phyloP scores from a whole-genome alignment of 2,888 invertebrate species.

The Andrena marginata region DNA sequence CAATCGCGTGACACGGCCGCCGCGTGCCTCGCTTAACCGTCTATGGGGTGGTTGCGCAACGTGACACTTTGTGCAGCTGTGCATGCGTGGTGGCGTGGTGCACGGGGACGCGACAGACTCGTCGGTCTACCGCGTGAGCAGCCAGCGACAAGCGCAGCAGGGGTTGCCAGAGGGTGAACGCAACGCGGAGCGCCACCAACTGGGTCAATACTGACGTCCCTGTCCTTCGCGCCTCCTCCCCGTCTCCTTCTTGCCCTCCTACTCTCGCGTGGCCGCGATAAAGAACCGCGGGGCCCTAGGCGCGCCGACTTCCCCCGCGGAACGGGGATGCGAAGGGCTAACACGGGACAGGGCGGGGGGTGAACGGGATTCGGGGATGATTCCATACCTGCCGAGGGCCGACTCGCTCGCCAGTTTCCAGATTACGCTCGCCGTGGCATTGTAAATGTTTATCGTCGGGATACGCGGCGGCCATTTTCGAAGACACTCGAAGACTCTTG shows the following conservation, averaged over 20 bases:
- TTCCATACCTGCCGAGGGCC: background rate
- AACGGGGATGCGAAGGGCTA: constrained; percentile 1
- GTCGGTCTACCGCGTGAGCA: constrained; percentile 41
- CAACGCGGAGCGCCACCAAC: constrained; percentile 76
- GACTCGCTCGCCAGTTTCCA: too few species aligned
- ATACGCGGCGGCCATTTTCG: too few species aligned
- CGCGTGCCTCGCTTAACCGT: constrained; percentile 37
- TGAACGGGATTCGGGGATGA: background rate
- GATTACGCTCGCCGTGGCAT: too few species aligned
- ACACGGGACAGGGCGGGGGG: background rate
- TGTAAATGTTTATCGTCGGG: too few species aligned
- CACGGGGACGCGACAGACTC: background rate
- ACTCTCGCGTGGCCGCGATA: constrained; percentile 22
- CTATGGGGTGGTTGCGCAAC: constrained; percentile 36
- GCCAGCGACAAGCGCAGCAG: constrained; percentile 40
- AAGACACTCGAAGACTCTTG: too few species aligned
- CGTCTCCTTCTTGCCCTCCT: constrained; percentile 25
- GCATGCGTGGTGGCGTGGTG: background rate
- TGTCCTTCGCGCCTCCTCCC: constrained; percentile 64
- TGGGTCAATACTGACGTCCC: constrained; percentile 79
- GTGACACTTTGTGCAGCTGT: constrained; percentile 36
- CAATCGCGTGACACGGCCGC: constrained; percentile 30
- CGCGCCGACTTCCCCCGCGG: constrained; percentile 35
- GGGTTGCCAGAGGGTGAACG: constrained; percentile 60
- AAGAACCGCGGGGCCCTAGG: constrained; percentile 27